A percentile compares a stretch with the other conserved stretches of the same genome.
phyloP scores from a whole-genome alignment of 2,888 invertebrate genomes.

The Eupithecia vulgata region DNA sequence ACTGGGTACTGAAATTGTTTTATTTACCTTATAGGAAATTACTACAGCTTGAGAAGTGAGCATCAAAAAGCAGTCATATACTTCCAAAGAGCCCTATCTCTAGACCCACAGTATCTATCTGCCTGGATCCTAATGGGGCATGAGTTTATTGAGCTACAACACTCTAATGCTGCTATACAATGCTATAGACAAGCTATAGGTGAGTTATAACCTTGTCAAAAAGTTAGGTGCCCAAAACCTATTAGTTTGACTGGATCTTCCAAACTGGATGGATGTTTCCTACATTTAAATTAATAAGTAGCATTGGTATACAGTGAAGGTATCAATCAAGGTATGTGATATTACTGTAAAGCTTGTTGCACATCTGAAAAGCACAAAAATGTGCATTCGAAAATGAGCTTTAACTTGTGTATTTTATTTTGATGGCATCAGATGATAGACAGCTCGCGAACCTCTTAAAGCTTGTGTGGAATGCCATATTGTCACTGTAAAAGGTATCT shows the following conservation, averaged over 20 bases:
- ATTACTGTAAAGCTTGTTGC: too few relatives aligned
- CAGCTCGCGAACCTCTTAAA: too few relatives aligned
- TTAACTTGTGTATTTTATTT: too few relatives aligned
- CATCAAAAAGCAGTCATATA: slow-evolving; percentile 99
- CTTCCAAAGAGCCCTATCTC: slow-evolving; percentile 96
- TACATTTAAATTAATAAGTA: background rate
- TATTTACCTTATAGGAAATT: slow-evolving; percentile 89
- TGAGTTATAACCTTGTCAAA: slow-evolving; percentile 59
- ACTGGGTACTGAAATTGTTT: background rate
- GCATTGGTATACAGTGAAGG: too few relatives aligned
- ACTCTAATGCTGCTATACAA: slow-evolving; percentile 99
- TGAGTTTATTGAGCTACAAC: slow-evolving; percentile 99
- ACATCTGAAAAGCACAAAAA: too few relatives aligned
- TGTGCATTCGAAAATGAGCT: too few relatives aligned
- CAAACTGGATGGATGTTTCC: background rate
- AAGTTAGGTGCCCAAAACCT: background rate
- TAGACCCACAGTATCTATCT: slow-evolving; percentile 96
- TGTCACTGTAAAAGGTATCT: too few relatives aligned
- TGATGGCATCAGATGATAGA: too few relatives aligned
- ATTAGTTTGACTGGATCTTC: background rate
- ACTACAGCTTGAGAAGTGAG: slow-evolving; percentile 97
- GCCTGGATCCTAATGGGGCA: slow-evolving; percentile 99
- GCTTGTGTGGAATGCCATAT: too few relatives aligned
- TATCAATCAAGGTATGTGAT: too few relatives aligned
- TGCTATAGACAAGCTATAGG: slow-evolving; percentile 98